Evolutionary conservation across 2,797 vertebrate species (phyloP), one percentile per base, ranked within the genome.

Genomic region (Sebastes minor): DNA sequence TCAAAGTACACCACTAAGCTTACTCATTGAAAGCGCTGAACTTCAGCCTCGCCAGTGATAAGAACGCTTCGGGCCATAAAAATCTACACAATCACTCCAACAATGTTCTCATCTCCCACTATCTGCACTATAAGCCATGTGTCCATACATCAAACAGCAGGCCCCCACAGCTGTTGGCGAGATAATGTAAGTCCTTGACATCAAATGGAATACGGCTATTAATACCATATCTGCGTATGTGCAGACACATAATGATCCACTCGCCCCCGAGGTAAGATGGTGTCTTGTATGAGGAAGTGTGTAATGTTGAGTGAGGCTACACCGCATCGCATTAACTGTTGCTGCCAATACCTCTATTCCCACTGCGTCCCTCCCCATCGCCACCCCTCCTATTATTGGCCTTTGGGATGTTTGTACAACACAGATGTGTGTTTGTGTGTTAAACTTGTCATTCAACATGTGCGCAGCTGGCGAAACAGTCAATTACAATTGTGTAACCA

Each of bases 121-220:
- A 88, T 89, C 87, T 72, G 79, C 81, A 38, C 78, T 30, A 23
- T 73, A 81, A 84, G 74, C 78, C 57, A 14, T 72, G 67, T 82
- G 84, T 91, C 85, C 83, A 91, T 89, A 86, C 80, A 91, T 93
- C 88, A 93, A 84, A 85, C 80, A 80, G 84, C 74, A 28, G 78
- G 59, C 28, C 76, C 75, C 74, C 63, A 82, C 80, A 88, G 90
- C 90, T 86, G 78, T 72, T 87, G 78, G 88, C 79, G 49, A 87
- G 88, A 90, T 89, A 92, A 93, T 86, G 81, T 62, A 81, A 92
- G 90, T 70, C 72, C 84, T 88, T 86, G 82, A 92, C 86, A 91
- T 92, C 74, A 90, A 92, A 89, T 91, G 68, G 83, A 91, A 88
- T 82, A 86, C 52, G 66, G 81, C 83, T 87, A 91, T 92, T 91